These are phyloP conservation scores for Ceyx melanurus DNA, from an alignment of 2,113 vertebrate genomes.

Conservation along the genomic window DNA sequence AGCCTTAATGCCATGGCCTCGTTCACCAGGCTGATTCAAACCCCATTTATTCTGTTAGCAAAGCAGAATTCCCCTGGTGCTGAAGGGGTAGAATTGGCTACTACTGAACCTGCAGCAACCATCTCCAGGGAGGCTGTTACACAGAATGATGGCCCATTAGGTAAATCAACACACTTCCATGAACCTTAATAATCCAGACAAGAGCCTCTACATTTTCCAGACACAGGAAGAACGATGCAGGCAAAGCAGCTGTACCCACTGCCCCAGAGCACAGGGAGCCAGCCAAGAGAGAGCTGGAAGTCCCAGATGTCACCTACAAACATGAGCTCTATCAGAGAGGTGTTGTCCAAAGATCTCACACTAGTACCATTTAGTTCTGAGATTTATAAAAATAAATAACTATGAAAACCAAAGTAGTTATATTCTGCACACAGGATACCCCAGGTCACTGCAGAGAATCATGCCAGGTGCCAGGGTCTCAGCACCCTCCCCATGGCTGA, in stretches of 20 bases:
- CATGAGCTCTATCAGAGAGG: background rate
- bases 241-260: background rate
- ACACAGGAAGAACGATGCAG: background rate
- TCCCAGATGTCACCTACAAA: background rate
- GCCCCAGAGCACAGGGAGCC: too few relatives aligned
- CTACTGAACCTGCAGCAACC: background rate
- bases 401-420: background rate
- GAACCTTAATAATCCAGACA: background rate
- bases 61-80: conserved; percentile 33
- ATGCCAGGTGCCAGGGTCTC: too few relatives aligned
- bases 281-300: background rate
- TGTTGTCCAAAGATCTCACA: background rate
- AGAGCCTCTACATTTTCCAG: background rate
- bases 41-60: conserved; percentile 34
- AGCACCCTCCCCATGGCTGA: too few relatives aligned
- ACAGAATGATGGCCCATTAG: conserved; percentile 48
- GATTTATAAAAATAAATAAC: background rate
- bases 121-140: conserved; percentile 24
- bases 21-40: conserved; percentile 9
- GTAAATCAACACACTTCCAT: conserved; percentile 42
- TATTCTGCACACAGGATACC: background rate
- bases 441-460: too few relatives aligned
- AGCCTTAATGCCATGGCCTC: background rate
- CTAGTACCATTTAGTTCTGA: background rate
- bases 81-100: background rate